Evolutionary conservation across 2,113 vertebrate genomes (phyloP).

Genomic region (Guaruba guarouba): DNA sequence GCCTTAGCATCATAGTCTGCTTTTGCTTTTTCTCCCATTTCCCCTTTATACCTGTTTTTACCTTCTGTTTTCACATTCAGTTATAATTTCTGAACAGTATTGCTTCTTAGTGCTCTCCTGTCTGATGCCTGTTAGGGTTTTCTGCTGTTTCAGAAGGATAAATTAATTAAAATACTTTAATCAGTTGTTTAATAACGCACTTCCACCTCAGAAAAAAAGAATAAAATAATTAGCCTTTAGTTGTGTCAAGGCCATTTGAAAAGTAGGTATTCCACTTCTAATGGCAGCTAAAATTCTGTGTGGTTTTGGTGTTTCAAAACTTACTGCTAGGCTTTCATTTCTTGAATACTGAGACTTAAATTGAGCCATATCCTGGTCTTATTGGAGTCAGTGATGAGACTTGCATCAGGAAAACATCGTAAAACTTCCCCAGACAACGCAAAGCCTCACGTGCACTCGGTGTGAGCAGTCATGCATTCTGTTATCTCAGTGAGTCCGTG

Average conservation of each 20-base stretch:
- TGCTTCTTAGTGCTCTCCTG: background rate
- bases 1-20: rapidly evolving
- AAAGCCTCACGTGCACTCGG: background rate
- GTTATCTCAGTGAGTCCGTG: background rate
- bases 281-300: background rate
- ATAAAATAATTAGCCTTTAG: background rate
- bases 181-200: background rate
- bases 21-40: background rate
- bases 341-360: background rate
- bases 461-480: rapidly evolving
- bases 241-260: background rate
- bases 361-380: background rate
- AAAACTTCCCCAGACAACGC: background rate
- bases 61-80: background rate
- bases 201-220: background rate
- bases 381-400: background rate
- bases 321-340: background rate
- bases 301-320: background rate
- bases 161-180: background rate
- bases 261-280: background rate
- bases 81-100: background rate
- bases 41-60: background rate
- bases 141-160: background rate
- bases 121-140: background rate
- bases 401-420: background rate